These are phyloP conservation scores for Trissolcus basalis DNA, from an alignment of 1,140 invertebrate genomes.

Conservation along the genomic window DNA sequence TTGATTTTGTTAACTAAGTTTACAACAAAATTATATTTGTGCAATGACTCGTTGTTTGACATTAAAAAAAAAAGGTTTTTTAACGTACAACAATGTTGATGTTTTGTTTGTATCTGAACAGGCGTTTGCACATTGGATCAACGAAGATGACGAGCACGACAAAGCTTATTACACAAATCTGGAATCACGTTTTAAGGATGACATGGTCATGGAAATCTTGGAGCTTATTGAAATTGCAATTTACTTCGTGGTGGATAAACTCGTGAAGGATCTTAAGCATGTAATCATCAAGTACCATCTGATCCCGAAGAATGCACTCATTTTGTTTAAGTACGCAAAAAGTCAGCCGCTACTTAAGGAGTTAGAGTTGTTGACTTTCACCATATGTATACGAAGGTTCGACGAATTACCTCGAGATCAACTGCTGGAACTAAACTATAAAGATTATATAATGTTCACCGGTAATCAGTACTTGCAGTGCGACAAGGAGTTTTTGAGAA, in stretches of 20 bases:
- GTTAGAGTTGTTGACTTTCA: constrained; percentile 26
- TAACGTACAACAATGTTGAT: too few relatives aligned
- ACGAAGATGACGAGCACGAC: constrained; percentile 28
- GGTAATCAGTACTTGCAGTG: constrained; percentile 35
- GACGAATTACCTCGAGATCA: constrained; percentile 16
- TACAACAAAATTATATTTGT: too few relatives aligned
- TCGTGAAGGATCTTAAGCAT: constrained; percentile 36
- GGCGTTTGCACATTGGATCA: constrained; percentile 34
- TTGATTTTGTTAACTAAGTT: too few relatives aligned
- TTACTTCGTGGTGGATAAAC: constrained; percentile 39
- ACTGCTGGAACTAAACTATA: constrained; percentile 18
- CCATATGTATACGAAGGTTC: constrained; percentile 31
- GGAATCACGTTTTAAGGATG: constrained; percentile 17
- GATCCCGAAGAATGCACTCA: constrained; percentile 17
- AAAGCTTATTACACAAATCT: constrained; percentile 28
- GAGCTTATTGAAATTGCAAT: constrained; percentile 43
- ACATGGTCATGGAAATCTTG: constrained; percentile 20
- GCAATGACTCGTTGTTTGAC: too few relatives aligned
- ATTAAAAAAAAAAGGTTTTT: too few relatives aligned
- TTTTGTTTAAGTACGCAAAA: constrained; percentile 28
- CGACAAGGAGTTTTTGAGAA: constrained; percentile 15
- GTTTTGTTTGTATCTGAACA: constrained; percentile 10
- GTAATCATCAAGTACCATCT: constrained; percentile 34
- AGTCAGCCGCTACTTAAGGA: constrained; percentile 46
- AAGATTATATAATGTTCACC: constrained; percentile 35